Conservation (phyloP, 2,113 vertebrate genomes). For the Pluvianellus socialis region DNA sequence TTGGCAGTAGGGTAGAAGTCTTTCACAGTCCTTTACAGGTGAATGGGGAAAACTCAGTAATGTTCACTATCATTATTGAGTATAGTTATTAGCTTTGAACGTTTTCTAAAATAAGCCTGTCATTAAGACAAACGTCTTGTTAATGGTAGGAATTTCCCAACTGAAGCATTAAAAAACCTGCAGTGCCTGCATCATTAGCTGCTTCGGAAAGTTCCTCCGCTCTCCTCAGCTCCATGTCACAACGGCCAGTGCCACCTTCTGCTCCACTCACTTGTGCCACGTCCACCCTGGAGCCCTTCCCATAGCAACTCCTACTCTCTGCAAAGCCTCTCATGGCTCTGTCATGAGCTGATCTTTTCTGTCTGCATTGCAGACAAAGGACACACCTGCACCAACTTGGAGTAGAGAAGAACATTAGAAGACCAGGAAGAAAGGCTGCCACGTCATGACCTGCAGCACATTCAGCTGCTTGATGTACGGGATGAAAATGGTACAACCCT, state of each 20-base stretch:
- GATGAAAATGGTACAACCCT: not conserved
- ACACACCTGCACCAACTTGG: not conserved
- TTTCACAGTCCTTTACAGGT: slow-evolving; percentile 49
- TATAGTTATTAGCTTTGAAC: slow-evolving; percentile 49
- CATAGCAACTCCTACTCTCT: not conserved
- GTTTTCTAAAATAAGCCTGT: slow-evolving; percentile 53
- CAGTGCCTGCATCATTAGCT: not conserved
- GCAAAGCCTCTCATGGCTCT: not conserved
- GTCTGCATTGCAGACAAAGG: not conserved
- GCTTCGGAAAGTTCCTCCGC: not conserved
- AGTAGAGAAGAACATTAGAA: not conserved
- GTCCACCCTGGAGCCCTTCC: not conserved
- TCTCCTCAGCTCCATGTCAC: not conserved
- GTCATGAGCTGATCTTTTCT: not conserved
- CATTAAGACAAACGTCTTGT: slow-evolving; percentile 45
- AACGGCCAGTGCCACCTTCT: not conserved
- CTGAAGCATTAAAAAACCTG: slow-evolving; percentile 43
- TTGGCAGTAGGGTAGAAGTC: not conserved
- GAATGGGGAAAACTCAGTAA: slow-evolving; percentile 49
- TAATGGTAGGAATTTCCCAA: slow-evolving; percentile 60
- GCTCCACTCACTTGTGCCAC: not conserved
- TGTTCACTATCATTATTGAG: slow-evolving; percentile 8
- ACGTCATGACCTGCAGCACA: rapidly evolving
- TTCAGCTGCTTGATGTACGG: not conserved
- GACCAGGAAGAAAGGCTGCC: not conserved